phyloP scores from a whole-genome alignment of 23 tunicate species.

The Diplosoma virens region DNA sequence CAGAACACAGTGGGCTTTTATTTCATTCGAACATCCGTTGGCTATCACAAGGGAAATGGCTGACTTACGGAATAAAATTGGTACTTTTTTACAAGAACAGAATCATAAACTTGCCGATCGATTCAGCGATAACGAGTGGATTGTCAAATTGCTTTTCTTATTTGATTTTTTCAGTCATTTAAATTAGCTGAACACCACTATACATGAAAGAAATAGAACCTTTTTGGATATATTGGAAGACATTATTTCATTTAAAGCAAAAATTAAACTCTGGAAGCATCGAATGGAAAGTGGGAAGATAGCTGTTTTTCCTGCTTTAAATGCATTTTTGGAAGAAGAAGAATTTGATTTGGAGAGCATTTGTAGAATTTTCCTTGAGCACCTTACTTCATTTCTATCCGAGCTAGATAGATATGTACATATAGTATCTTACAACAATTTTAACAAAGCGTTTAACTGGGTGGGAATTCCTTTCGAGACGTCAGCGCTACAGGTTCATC shows the following conservation, averaged over 20 bases:
- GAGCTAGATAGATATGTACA: constrained; percentile 14
- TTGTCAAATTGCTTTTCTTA: constrained; percentile 57
- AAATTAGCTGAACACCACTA: constrained; percentile 23
- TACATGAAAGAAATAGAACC: constrained; percentile 23
- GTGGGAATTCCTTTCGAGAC: constrained; percentile 47
- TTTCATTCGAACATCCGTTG: constrained; percentile 35
- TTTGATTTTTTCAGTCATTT: constrained; percentile 42
- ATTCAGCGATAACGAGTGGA: constrained; percentile 42
- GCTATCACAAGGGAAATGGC: constrained; percentile 27
- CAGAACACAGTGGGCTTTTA: constrained; percentile 37
- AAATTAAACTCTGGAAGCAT: constrained; percentile 42
- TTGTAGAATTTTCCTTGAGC: constrained; percentile 29
- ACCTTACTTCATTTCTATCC: too few relatives aligned
- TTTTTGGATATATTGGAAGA: constrained; percentile 19
- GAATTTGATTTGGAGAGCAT: constrained; percentile 29
- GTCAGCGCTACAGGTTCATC: constrained; percentile 39
- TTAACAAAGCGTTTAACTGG: constrained; percentile 39
- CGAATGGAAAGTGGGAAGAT: constrained; percentile 43
- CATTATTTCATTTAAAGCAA: constrained; percentile 25
- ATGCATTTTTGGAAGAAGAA: constrained; percentile 21
- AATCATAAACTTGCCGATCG: too few relatives aligned
- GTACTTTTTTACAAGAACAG: too few relatives aligned
- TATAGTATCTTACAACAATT: neutral
- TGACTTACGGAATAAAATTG: too few relatives aligned
- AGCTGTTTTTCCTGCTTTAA: constrained; percentile 34